Evolutionary conservation across 2,113 vertebrate species (phyloP).

Genomic region (Montifringilla adamsi): DNA sequence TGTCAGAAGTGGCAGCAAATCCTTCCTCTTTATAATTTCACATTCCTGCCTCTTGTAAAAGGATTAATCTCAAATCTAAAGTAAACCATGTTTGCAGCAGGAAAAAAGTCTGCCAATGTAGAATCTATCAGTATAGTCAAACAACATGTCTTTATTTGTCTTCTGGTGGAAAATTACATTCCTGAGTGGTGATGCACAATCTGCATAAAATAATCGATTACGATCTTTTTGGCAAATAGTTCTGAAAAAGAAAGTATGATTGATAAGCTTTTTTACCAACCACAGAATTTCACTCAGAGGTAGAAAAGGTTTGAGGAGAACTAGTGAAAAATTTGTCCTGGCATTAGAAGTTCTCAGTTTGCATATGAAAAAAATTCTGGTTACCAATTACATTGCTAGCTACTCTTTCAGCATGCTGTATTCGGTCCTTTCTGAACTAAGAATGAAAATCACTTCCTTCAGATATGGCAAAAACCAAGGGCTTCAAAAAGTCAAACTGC

Average conservation of each 20-base stretch:
- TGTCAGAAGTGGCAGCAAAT: neutral
- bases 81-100: neutral
- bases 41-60: neutral
- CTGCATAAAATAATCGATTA: neutral
- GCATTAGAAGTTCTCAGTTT: neutral
- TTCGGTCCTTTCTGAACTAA: neutral
- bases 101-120: neutral
- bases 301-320: neutral
- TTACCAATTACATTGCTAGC: neutral
- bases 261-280: neutral
- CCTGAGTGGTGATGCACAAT: neutral
- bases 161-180: neutral
- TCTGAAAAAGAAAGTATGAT: neutral
- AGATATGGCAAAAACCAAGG: neutral
- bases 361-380: neutral
- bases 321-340: neutral
- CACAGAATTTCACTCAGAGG: neutral
- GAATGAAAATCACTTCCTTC: neutral
- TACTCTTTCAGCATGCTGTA: neutral
- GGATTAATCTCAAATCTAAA: neutral
- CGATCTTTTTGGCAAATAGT: neutral
- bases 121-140: neutral
- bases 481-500: neutral
- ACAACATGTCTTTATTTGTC: neutral
- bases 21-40: neutral